Evolutionary conservation across 1,140 invertebrate genomes (phyloP), one percentile per base, ranked within the genome.

Genomic region (Trachymyrmex septentrionalis): DNA sequence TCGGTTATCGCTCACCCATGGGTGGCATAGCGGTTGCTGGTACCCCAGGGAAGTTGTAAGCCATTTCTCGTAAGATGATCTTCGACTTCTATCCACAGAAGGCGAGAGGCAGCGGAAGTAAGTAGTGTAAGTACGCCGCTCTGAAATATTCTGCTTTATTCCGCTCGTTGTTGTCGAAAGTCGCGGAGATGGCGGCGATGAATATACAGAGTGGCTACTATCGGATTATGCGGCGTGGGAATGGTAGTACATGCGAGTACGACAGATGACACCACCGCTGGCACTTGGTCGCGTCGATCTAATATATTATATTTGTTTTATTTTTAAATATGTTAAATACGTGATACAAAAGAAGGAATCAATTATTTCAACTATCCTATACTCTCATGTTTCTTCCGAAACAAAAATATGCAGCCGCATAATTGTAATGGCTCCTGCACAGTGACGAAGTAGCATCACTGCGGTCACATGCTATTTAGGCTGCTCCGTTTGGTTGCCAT

Each of bases 1-100:
- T 53, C 9, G 7, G 50, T 50, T 24, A 12, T 50, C 34, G 66
- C 88, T n/a, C 87, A 95, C 95, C 92, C 91, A 95, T 95, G 67
- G 95, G 92, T 85, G 94, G 91, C 91, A 95, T 95, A 76, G 93
- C 92, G n/a, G 92, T 90, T 81, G 94, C 89, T 87, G 95, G 94
- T 85, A 95, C 94, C 21, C 95, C 95, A 80, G 94, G 93, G 91
- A 95, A 95, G 91, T 95, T 95, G 76, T 95, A 95, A 85, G 95
- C 95, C 95, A 95, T 95, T 75, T 93, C 57, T 24, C n/a, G 30
- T 57, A 38, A 9, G n/a, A 44, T 30, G 44, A 59, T 6, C 55
- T 34, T 38, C 14, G 21, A 34, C 10, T 69, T 30, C 9, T 9
- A 27, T 34, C 7, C n/a, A 19, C 34, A 14, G 57, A n/a, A 21